Evolutionary conservation across 2,888 invertebrate genomes (phyloP).

Genomic region (Nemurella pictetii): DNA sequence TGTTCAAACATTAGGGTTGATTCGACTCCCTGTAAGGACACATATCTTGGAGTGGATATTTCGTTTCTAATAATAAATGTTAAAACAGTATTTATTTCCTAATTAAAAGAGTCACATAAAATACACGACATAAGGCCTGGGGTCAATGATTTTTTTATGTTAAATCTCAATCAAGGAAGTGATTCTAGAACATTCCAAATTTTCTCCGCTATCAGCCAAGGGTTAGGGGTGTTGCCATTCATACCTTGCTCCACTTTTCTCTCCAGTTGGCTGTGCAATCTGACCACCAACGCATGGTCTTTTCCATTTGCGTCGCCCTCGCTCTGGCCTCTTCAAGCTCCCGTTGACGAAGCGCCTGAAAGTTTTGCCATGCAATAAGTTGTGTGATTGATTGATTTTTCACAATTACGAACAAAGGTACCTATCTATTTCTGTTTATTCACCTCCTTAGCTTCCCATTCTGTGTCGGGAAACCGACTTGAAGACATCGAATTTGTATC

Average conservation of each 20-base stretch:
- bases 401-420: neutral
- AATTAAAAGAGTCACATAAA: no score
- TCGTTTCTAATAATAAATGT: no score
- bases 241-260: slow-evolving; percentile 90
- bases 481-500: slow-evolving; percentile 61
- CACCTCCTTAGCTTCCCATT: slow-evolving; percentile 80
- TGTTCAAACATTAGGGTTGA: no score
- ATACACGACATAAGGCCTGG: neutral
- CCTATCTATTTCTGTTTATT: neutral
- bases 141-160: no score
- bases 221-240: no score
- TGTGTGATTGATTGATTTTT: neutral
- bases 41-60: no score
- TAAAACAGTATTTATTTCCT: no score
- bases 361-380: neutral
- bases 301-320: slow-evolving; percentile 97
- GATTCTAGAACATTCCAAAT: no score
- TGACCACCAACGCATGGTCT: slow-evolving; percentile 99
- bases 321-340: slow-evolving; percentile 94
- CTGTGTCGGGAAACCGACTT: slow-evolving; percentile 68
- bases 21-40: no score
- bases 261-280: slow-evolving; percentile 97
- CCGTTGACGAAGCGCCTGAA: slow-evolving; percentile 65
- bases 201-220: no score
- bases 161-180: no score